phyloP scores from a whole-genome alignment of 30 jellyfish, hydroid and myxozoan species.

The Clytia hemisphaerica region DNA sequence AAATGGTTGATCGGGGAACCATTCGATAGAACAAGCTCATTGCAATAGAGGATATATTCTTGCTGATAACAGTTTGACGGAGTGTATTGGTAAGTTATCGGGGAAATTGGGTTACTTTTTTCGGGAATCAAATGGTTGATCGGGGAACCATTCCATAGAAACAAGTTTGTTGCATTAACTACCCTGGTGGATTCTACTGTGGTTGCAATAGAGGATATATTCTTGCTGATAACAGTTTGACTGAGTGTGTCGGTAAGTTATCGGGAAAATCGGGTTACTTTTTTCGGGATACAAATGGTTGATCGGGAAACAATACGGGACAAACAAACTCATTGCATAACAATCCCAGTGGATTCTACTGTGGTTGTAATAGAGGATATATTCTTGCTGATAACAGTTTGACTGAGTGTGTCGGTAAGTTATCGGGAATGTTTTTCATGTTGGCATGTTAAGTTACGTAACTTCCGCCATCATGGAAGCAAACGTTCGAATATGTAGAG shows the following conservation, averaged over 20 bases:
- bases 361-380: constrained; percentile 67
- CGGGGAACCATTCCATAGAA: too few species aligned
- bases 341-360: constrained; percentile 76
- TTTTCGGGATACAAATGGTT: too few species aligned
- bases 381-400: constrained; percentile 72
- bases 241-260: constrained; percentile 91
- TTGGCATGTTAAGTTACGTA: too few species aligned
- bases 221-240: constrained; percentile 63
- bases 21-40: too few species aligned
- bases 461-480: too few species aligned
- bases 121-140: too few species aligned
- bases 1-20: too few species aligned
- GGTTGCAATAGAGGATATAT: constrained; percentile 66
- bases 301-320: too few species aligned
- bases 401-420: constrained; percentile 86
- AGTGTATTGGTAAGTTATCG: constrained; percentile 91
- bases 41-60: constrained; percentile 66
- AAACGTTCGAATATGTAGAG: too few species aligned
- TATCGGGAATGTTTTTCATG: too few species aligned
- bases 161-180: constrained; percentile 63
- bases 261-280: too few species aligned
- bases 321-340: constrained; percentile 59
- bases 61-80: constrained; percentile 71
- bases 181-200: constrained; percentile 84
- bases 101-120: too few species aligned